Evolutionary conservation across 1,140 invertebrate genomes (phyloP), one percentile per base, ranked within the genome.

Genomic region (Aphaenogaster floridana): DNA sequence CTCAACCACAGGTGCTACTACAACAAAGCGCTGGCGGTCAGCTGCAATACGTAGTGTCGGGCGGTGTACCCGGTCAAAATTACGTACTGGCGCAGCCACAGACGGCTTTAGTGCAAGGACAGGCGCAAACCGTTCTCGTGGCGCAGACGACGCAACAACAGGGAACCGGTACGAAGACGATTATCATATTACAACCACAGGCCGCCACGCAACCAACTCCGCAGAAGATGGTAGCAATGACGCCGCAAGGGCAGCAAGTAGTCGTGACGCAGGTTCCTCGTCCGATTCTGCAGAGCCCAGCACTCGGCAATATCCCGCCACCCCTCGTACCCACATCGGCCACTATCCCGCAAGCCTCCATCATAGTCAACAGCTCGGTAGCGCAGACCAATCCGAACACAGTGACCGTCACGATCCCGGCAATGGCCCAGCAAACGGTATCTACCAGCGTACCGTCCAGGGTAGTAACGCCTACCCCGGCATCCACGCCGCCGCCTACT

Each of bases 121-220:
- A 97, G 92, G 96, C 96, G 3, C 96, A 97, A 90, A 97, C 96
- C 0, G 96, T 97, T 0, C 92, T 97, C 0, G 96, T 97, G 0
- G 96, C 97, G 1, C 96, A 97, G 84, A 96, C 96, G 5, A 94
- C 96, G 0, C 96, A 97, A 71, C 96, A 97, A 78, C 96, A 97
- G 88, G 96, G 96, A 0, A 96, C 96, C 0, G 96, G 96, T 15
- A 95, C 97, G 0, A 97, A 97, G 89, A 97, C 97, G 0, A 97
- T 97, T 34, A 97, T 97, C 54, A 97, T 97, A 68, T 91, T 97
- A 17, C 97, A 97, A 89, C 97, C 97, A 42, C 97, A 97, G 88
- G 92, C 95, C 0, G 66, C 95, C 28, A 76, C 94, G 0, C 93
- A 93, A 57, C 90, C 88, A 0, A 92, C 92, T 17, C 92, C 95